A percentile compares a stretch with the other conserved stretches of the same genome.
Evolutionary conservation across 2,113 vertebrate species (phyloP).

Genomic region (Microtus ochrogaster): DNA sequence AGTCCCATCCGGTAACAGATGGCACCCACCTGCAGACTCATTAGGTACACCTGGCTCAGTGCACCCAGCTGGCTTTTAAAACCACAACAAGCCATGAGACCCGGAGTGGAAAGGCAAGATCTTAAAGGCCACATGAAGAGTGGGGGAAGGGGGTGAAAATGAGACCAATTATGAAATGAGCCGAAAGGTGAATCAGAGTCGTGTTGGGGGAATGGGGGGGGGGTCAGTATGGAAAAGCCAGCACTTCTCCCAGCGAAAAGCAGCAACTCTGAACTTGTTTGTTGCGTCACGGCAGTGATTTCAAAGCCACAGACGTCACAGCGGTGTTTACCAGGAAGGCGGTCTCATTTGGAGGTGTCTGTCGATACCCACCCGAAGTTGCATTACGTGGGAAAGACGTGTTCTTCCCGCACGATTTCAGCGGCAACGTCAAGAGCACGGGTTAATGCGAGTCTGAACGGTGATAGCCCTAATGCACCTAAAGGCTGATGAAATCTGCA

Average conservation of each 20-base stretch:
- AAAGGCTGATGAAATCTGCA: neutral
- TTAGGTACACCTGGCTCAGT: neutral
- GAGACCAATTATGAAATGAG: constrained; percentile 44
- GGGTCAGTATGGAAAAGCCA: neutral
- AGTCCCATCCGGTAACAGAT: constrained; percentile 13
- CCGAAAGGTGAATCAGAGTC: constrained; percentile 9
- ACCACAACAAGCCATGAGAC: neutral
- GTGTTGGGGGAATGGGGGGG: neutral
- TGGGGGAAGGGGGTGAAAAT: neutral
- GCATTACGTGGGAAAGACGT: neutral
- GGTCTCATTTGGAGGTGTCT: neutral
- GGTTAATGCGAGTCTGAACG: neutral
- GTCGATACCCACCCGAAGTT: neutral
- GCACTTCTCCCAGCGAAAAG: neutral
- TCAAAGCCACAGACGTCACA: neutral
- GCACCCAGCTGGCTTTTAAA: constrained; percentile 15
- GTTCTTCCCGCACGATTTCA: neutral
- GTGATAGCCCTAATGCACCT: neutral
- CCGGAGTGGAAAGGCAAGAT: constrained; percentile 47
- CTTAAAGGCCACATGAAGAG: neutral
- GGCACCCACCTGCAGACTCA: neutral
- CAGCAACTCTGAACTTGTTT: neutral
- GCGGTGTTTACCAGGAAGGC: too few relatives aligned
- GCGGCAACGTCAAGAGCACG: neutral
- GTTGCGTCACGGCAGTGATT: neutral